Evolutionary conservation across 2,113 vertebrate species (phyloP), one percentile per base, ranked within the genome.

Genomic region (Antennarius striatus): DNA sequence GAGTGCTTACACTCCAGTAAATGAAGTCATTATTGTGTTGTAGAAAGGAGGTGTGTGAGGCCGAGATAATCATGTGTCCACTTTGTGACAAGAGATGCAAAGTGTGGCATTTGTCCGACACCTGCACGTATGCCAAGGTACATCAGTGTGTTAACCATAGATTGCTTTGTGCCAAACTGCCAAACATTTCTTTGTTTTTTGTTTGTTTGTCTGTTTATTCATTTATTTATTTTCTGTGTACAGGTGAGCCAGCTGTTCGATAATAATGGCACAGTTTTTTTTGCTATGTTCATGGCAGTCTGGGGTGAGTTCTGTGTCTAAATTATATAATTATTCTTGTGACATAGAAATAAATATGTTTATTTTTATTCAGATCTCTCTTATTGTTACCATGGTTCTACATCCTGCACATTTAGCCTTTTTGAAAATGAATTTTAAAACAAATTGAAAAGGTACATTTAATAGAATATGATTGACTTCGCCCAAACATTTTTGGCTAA

Each of bases 261-360:
- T 88, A 98, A 99, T 13, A 92, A 94, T 40, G 93, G 94, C 54
- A 99, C 97, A 0, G 95, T 98, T 61, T 0, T 92, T 45, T 98
- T 99, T 64, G 96, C 97, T 3, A 94, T 98, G 56, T 91, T 96
- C 87, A 98, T 98, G 96, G 95, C 98, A 0, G 62, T 98, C 48
- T 99, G 97, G 98, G 96, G 98, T 99, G 90, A 90, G 95, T 94
- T 73, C 49, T 50, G 2, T 79, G 7, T 72, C 22, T 64, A 6
- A 17, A 30, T 62, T 11, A 15, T 7, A 51, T 46, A 3, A 10
- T 17, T 50, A 30, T 46, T 28, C 17, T 16, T 28, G 2, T 65
- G 16, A 14, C 53, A 48, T 15, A 16, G 54, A 47, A n/a, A 5
- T 29, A 17, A 15, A 11, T 1, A 47, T 3, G 9, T 32, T 6